Evolutionary conservation across 2,113 vertebrate species (phyloP).

Genomic region (Ivindomyrus marchei): DNA sequence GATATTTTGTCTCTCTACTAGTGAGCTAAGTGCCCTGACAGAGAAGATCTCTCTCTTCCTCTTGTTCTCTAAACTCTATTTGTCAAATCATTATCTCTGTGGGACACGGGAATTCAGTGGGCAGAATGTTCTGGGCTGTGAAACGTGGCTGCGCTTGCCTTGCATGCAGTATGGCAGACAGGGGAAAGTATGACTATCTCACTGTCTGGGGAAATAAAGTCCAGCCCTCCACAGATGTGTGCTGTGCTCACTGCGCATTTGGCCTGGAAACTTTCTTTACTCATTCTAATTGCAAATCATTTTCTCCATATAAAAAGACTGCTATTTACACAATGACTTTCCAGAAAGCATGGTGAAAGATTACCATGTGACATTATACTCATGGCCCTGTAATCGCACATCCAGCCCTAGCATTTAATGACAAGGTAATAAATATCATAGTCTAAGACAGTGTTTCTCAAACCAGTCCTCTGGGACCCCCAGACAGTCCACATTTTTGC

Average conservation of each 20-base stretch:
- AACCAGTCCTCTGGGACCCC: neutral
- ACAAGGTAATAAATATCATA: neutral
- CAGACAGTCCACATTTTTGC: neutral
- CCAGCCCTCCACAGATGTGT: slow-evolving; percentile 29
- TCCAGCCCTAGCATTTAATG: neutral
- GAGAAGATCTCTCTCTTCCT: neutral
- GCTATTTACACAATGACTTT: neutral
- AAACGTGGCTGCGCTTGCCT: neutral
- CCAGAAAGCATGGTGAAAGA: neutral
- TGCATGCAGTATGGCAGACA: slow-evolving; percentile 22
- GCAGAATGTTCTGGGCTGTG: slow-evolving; percentile 26
- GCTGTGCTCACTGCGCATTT: neutral
- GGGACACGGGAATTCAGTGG: slow-evolving; percentile 3
- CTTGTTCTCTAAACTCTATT: neutral
- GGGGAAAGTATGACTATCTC: slow-evolving; percentile 36
- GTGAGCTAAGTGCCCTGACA: neutral
- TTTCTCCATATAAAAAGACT: neutral
- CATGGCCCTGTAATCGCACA: neutral
- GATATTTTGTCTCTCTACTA: neutral
- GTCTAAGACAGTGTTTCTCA: neutral
- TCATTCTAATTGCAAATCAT: neutral
- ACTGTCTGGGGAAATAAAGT: slow-evolving; percentile 22
- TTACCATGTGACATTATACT: neutral
- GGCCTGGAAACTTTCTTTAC: neutral
- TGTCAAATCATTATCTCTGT: neutral